Base-by-base conservation (phyloP, 1,140 invertebrate species). In the Leptonema lineaticorne region DNA sequence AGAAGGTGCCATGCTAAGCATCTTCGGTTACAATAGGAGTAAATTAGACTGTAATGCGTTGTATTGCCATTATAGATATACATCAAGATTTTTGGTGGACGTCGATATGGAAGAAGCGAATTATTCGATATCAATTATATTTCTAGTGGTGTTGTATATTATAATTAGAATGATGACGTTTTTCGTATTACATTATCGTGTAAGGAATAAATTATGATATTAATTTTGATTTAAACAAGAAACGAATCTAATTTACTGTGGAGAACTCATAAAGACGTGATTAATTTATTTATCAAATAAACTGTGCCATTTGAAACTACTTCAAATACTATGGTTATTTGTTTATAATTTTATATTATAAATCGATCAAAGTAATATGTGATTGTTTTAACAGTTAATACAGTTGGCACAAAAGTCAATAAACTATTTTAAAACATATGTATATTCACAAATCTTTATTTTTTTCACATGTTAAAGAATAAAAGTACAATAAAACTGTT, bases 61-160 rank as follows among this genome's bases (percentile, higher is more conserved):
- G 1, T 92, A 90, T 74, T 93, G 91, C 69, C 89, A 91, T 74
- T 88, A 86, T 75, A 81, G 85, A 18, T 83, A 86, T 64, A 93
- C 95, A 0, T 79, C 85, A 56, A 85, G 84, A 63, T 85, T 92
- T 68, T 76, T 96, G 7, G 83, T 87, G 50, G 85, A 90, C 63
- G 82, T 92, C 73, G 91, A 90, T 67, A 92, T 96, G 83, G 79
- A 83, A n/a, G 73, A 88, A 30, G 88, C 87, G 5, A 81, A 84
- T 63, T 93, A 91, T 74, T 63, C 69, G 3, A 22, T 74, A 16
- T 77, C 73, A 59, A 82, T 90, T 63, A 70, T 84, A 60, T 81
- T 88, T 33, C 77, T 93, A 9, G 74, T 85, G 46, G 70, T 74
- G 0, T 85, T 91, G 28, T 89, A 87, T 68, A 70, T 90, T 8